Base-by-base conservation (phyloP, 2,888 invertebrate species). In the Amblyteles armatorius region DNA sequence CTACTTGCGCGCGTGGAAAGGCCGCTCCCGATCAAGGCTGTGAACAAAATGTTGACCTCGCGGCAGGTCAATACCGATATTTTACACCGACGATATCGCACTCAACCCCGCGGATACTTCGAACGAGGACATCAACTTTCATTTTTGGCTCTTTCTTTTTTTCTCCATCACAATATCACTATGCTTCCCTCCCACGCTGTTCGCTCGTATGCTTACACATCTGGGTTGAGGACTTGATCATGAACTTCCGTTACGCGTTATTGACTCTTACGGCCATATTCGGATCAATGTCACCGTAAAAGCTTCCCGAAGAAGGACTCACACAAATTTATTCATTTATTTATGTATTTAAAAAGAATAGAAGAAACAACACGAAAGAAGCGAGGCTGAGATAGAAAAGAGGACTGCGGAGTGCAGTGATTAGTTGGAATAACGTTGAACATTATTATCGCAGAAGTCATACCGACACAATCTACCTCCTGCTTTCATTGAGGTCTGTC, bases 21-120 rank as follows among this genome's bases (percentile, higher is more conserved):
- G 83, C 63, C 79, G 48, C 50, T 36, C 77, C 81, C 82, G 82
- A 85, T 85, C 83, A 82, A 83, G 85, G 79, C 67, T 76, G 73
- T 29, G 80, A 80, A 73, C 55, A 16, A 16, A 52, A 82, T 79
- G 50, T 79, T 82, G 67, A 82, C 74, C 85, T 79, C 72, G 72
- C 13, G 60, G 52, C 79, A n/a, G 79, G 69, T 60, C 82, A 71
- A 82, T 84, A 74, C 55, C 78, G 77, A 40, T 36, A 68, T 77
- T 81, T 84, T 60, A 36, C 55, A 72, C 36, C 55, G 68, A 52
- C 57, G 72, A 50, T 80, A 57, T 77, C 44, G 71, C 72, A 22
- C 29, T 48, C 72, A 68, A 44, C 68, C 22, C 9, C 63, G 40
- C 60, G 22, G 48, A 40, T 78, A 84, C 80, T 81, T 69, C 26